Conservation (phyloP, 2,113 vertebrate genomes). For the Formicarius rufipectus region DNA sequence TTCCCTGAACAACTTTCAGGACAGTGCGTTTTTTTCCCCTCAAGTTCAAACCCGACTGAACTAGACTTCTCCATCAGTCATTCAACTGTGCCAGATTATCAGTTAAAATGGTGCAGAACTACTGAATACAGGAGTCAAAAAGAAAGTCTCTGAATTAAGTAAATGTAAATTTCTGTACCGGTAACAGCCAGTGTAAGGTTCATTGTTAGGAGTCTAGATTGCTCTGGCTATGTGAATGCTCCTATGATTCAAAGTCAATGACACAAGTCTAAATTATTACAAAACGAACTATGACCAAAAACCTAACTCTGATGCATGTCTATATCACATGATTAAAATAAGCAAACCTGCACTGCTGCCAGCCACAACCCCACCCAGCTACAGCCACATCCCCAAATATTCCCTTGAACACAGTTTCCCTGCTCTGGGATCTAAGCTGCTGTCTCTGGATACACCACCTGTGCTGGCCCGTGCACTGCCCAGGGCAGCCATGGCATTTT, state of each 20-base stretch:
- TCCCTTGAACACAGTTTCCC: background rate
- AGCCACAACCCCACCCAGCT: background rate
- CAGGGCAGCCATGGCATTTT: background rate
- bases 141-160: background rate
- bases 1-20: background rate
- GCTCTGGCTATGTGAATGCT: background rate
- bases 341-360: background rate
- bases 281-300: background rate
- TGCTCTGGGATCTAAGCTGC: background rate
- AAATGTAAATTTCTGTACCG: background rate
- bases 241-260: background rate
- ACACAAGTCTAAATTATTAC: background rate
- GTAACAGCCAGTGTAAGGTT: background rate
- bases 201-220: background rate
- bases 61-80: background rate
- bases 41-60: background rate
- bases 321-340: rapidly evolving
- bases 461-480: background rate
- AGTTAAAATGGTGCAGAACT: background rate
- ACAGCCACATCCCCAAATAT: background rate
- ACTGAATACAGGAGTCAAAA: background rate
- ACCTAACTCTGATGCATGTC: background rate
- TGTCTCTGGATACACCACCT: rapidly evolving
- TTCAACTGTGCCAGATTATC: background rate
- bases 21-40: background rate